Evolutionary conservation across 2,113 vertebrate species (phyloP).

Genomic region (Erythrocercus mccallii): DNA sequence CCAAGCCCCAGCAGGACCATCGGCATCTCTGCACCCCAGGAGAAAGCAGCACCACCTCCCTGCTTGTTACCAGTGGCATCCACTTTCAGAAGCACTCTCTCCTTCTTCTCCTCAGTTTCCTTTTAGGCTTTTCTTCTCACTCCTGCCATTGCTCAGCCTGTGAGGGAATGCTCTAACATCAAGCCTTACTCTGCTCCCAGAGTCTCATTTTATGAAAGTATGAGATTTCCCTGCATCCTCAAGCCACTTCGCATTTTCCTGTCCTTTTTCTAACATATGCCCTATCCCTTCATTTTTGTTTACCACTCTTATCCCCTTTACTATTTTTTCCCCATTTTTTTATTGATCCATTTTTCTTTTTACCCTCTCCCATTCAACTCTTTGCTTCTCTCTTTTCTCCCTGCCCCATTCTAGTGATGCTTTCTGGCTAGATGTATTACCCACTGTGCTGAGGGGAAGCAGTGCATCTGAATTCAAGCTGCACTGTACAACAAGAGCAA

Average conservation of each 20-base stretch:
- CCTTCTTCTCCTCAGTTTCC: neutral
- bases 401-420: neutral
- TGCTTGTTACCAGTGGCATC: neutral
- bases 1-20: neutral
- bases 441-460: neutral
- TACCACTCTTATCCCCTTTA: neutral
- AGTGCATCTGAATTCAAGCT: neutral
- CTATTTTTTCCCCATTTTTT: neutral
- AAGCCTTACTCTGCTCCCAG: neutral
- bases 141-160: neutral
- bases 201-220: neutral
- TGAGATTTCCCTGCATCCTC: neutral
- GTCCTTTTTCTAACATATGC: neutral
- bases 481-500: neutral
- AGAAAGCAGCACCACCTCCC: neutral
- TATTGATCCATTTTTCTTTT: neutral
- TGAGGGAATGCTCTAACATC: neutral
- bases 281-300: neutral
- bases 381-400: neutral
- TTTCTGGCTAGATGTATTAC: neutral
- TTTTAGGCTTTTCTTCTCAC: neutral
- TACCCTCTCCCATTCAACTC: neutral
- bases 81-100: neutral
- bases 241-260: neutral
- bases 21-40: accelerated